A percentile compares a stretch with the other conserved stretches of the same genome.
Conservation (phyloP, 2,888 invertebrate species). For the Nymphalis c-album region DNA sequence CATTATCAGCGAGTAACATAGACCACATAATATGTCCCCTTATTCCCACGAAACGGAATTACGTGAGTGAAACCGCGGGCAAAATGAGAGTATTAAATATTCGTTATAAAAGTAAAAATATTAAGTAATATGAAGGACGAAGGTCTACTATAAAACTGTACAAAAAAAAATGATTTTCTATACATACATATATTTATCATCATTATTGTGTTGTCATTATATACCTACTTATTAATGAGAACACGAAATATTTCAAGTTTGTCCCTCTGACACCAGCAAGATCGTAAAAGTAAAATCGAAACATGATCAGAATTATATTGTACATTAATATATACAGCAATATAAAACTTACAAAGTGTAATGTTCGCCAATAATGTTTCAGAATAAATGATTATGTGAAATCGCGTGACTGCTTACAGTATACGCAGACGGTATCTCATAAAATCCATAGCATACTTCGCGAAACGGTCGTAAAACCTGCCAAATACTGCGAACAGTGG, state of each 20-base stretch:
- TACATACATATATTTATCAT: too few relatives aligned
- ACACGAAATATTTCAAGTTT: neutral
- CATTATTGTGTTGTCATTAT: too few relatives aligned
- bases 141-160: too few relatives aligned
- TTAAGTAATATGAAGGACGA: too few relatives aligned
- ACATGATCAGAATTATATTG: slow-evolving; percentile 6
- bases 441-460: slow-evolving; percentile 32
- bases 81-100: too few relatives aligned
- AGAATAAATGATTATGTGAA: slow-evolving; percentile 23
- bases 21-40: too few relatives aligned
- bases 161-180: too few relatives aligned
- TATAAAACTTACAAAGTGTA: slow-evolving; percentile 11
- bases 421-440: slow-evolving; percentile 20
- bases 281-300: slow-evolving; percentile 4
- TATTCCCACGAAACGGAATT: too few relatives aligned
- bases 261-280: neutral
- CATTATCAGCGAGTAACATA: too few relatives aligned
- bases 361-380: slow-evolving; percentile 22
- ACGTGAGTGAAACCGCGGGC: too few relatives aligned
- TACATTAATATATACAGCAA: slow-evolving; percentile 1
- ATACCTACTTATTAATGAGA: neutral
- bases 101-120: too few relatives aligned
- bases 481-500: slow-evolving; percentile 20
- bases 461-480: slow-evolving; percentile 35
- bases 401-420: slow-evolving; percentile 18